Evolutionary conservation across 2,113 vertebrate species (phyloP).

Genomic region (Gymnobelideus leadbeateri): DNA sequence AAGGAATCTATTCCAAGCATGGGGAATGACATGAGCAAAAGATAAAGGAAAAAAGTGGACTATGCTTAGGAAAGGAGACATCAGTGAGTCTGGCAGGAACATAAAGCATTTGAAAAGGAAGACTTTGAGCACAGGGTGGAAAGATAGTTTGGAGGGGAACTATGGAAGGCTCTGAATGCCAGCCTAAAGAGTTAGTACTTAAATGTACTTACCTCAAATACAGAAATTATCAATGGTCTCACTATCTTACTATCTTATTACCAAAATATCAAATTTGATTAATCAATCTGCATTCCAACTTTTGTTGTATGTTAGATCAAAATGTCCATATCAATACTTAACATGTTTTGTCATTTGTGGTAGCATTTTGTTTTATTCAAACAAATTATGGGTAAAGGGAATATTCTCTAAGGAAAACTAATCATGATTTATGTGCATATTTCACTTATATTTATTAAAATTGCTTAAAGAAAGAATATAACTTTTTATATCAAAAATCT

Average conservation of each 20-base stretch:
- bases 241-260: conserved; percentile 29
- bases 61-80: background rate
- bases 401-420: background rate
- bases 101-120: background rate
- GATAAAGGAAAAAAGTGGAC: background rate
- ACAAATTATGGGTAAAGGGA: background rate
- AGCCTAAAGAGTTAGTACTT: background rate
- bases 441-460: conserved; percentile 6
- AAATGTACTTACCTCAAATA: background rate
- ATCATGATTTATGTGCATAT: conserved; percentile 1
- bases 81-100: background rate
- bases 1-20: background rate
- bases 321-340: background rate
- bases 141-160: background rate
- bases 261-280: conserved; percentile 19
- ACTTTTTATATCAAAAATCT: background rate
- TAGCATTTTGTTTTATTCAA: conserved; percentile 28
- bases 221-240: background rate
- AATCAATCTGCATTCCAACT: background rate
- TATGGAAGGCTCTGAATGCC: background rate
- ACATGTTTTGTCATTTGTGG: background rate
- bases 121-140: background rate
- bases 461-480: conserved; percentile 14
- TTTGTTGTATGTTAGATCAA: conserved; percentile 29
- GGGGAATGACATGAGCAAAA: background rate